Base-by-base conservation (phyloP, 2,113 vertebrate species). In the Ammodramus savannarum region DNA sequence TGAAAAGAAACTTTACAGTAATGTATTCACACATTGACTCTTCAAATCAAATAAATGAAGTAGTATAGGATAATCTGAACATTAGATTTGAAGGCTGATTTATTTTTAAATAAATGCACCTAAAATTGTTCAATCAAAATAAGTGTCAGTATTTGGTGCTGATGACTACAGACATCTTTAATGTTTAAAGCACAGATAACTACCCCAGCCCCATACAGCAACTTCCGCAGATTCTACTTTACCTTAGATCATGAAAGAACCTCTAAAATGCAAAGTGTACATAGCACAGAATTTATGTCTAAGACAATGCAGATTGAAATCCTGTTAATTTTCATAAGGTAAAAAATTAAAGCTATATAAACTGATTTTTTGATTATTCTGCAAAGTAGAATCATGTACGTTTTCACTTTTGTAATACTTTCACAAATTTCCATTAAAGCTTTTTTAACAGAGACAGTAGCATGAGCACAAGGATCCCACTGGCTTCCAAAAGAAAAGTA, bases 1-100 rank as follows among this genome's bases (percentile, higher is more conserved):
- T 98, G 97, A 98, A 98, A 98, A 98, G 97, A 98, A 98, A 98
- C 93, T 97, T 97, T 97, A 97, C 79, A 97, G 97, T 98, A 97
- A 97, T 95, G 96, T 97, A 90, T 95, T 96, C 96, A 96, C 85
- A 95, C 89, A 90, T 48, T 93, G 96, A 96, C 90, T 95, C 86
- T 94, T 97, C 92, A 96, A 96, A 97, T 97, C 89, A 96, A 95
- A 68, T 95, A 96, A 98, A 93, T 93, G 90, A 96, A 87, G 55
- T 94, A 76, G 84, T 85, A 94, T 27, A 93, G 77, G 57, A 90
- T 93, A 95, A 87, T 68, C 83, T 97, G 95, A 94, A 95, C 86
- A 82, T 87, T 96, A 91, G 87, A 79, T 94, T 84, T 94, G 94
- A 97, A 98, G 96, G 95, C 91, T 95, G 97, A 98, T 91, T 96